Evolutionary conservation across 2,797 vertebrate species (phyloP).

Genomic region (Sorex maritimensis): DNA sequence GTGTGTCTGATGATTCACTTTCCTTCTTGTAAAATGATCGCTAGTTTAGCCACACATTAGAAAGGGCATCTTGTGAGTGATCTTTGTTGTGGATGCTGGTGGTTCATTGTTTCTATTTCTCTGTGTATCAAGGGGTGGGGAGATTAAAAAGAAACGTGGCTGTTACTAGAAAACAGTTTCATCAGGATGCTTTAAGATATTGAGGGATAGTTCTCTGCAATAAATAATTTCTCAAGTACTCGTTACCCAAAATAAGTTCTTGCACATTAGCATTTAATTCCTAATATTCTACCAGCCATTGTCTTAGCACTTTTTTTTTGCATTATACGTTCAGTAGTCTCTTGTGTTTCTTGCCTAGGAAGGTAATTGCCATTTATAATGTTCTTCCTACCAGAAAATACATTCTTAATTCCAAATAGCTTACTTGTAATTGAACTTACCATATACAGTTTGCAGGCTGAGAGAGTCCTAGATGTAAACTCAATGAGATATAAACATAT

Average conservation of each 20-base stretch:
- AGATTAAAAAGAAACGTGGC: background rate
- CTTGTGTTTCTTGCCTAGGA: slow-evolving; percentile 65
- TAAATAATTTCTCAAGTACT: slow-evolving; percentile 68
- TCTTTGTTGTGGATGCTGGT: background rate
- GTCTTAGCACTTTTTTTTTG: slow-evolving; percentile 52
- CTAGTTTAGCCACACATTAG: background rate
- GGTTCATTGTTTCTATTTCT: background rate
- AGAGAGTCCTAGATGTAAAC: background rate
- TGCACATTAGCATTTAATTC: slow-evolving; percentile 66
- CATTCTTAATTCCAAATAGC: slow-evolving; percentile 74
- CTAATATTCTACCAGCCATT: slow-evolving; percentile 38
- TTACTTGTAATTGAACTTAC: slow-evolving; percentile 70
- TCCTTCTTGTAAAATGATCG: background rate
- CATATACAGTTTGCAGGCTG: background rate
- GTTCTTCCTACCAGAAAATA: slow-evolving; percentile 72
- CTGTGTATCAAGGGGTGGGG: too few species aligned
- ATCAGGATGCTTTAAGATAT: slow-evolving; percentile 37
- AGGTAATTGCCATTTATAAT: slow-evolving; percentile 81
- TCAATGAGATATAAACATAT: slow-evolving; percentile 26
- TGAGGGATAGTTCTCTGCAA: background rate
- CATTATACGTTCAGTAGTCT: slow-evolving; percentile 70
- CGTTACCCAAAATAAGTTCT: slow-evolving; percentile 55
- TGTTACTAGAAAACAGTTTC: slow-evolving; percentile 14
- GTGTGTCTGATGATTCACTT: background rate
- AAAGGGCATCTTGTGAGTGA: background rate